Conservation (phyloP, 2,797 vertebrate genomes). For the Hemibagrus guttatus region DNA sequence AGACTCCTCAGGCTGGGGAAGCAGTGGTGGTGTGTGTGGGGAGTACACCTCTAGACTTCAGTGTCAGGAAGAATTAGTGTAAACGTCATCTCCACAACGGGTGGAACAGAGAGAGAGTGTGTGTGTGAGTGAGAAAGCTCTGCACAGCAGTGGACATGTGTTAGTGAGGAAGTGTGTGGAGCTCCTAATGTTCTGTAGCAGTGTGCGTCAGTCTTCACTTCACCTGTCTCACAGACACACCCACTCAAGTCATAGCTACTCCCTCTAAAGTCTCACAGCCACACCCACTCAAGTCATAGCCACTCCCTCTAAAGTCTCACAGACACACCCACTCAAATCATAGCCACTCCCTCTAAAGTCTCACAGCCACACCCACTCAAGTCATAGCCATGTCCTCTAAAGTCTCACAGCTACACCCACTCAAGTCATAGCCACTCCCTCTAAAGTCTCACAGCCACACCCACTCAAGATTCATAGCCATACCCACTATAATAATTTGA, state of each 20-base stretch:
- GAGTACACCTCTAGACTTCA: constrained; percentile 53
- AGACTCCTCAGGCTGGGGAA: constrained; percentile 61
- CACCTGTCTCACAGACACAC: not conserved
- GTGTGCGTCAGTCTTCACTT: not conserved
- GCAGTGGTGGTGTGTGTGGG: constrained; percentile 51
- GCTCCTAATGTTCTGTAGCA: constrained; percentile 32
- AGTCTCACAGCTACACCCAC: not conserved
- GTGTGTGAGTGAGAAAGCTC: constrained; percentile 1
- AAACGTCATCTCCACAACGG: constrained; percentile 30
- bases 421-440: not conserved
- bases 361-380: not conserved
- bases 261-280: not conserved
- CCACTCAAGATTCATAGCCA: not conserved
- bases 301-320: not conserved
- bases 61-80: constrained; percentile 70
- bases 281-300: not conserved
- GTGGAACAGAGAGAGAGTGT: constrained; percentile 22
- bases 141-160: constrained; percentile 8
- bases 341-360: not conserved
- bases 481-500: not conserved
- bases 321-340: no score
- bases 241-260: not conserved
- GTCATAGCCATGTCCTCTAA: not conserved
- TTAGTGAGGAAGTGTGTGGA: constrained; percentile 14
- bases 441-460: not conserved